Conservation (phyloP, 2,888 invertebrate genomes). For the Trichogramma evanescens region DNA sequence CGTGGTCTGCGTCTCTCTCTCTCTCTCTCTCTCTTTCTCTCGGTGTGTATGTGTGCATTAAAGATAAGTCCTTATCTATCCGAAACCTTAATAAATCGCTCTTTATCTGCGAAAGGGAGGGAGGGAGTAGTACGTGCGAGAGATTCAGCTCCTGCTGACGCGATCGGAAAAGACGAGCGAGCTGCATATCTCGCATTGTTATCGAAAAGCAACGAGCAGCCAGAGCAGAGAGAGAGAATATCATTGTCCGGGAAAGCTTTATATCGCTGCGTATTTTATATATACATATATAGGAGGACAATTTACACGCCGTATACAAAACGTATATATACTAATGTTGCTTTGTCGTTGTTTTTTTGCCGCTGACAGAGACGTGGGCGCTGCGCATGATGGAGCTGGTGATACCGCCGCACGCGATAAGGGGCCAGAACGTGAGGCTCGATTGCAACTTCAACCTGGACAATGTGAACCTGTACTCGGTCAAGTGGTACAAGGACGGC, state of each 20-base stretch:
- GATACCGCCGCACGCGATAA: constrained; percentile 74
- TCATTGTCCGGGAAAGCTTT: too few relatives aligned
- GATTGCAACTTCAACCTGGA: constrained; percentile 81
- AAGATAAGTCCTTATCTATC: constrained; percentile 19
- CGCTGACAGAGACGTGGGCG: constrained; percentile 10
- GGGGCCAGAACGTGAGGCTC: constrained; percentile 67
- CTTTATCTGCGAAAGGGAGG: constrained; percentile 4
- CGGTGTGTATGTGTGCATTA: too few relatives aligned
- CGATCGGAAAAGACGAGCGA: constrained; percentile 16
- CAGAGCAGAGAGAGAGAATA: neutral
- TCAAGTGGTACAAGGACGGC: constrained; percentile 89
- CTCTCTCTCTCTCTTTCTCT: too few relatives aligned
- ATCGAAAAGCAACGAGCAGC: neutral
- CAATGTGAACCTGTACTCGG: constrained; percentile 75
- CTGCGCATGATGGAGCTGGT: constrained; percentile 70
- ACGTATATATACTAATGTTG: neutral
- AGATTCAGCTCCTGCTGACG: constrained; percentile 21
- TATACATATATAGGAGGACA: neutral
- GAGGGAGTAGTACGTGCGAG: constrained; percentile 9
- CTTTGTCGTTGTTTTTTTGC: neutral
- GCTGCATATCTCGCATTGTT: neutral
- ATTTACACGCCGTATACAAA: neutral
- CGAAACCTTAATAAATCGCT: constrained; percentile 21
- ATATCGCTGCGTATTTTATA: too few relatives aligned
- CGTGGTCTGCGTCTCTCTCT: too few relatives aligned